A percentile compares a stretch with the other conserved stretches of the same genome.
Conservation (phyloP, 2,888 invertebrate species). For the Drosophila prolongata region DNA sequence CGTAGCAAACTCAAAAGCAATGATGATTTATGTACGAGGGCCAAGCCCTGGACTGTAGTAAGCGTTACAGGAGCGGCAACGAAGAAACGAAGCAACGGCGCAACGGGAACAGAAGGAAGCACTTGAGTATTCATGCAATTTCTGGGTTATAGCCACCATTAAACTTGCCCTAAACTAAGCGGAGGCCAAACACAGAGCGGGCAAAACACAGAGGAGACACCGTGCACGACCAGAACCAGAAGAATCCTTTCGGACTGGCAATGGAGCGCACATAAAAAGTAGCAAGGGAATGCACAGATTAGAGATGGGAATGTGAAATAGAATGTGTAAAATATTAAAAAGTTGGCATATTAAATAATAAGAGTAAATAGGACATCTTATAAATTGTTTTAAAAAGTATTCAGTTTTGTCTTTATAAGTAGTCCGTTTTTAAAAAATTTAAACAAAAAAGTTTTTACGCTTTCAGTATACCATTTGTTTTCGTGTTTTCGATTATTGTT, state of each 20-base stretch:
- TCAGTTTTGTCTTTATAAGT: too few species aligned
- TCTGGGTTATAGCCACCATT: conserved; percentile 77
- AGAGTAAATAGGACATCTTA: background rate
- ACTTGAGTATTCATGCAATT: conserved; percentile 79
- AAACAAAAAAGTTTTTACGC: too few species aligned
- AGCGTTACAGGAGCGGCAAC: conserved; percentile 32
- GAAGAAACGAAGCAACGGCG: background rate
- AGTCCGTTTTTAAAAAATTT: too few species aligned
- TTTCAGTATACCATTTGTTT: too few species aligned
- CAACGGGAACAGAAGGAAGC: conserved; percentile 39
- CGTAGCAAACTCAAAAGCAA: conserved; percentile 71
- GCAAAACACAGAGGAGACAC: conserved; percentile 18
- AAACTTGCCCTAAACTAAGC: conserved; percentile 68
- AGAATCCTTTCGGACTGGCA: conserved; percentile 18
- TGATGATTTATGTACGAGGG: conserved; percentile 77
- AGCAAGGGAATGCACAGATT: conserved; percentile 22
- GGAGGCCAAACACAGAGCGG: conserved; percentile 14
- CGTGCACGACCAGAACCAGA: conserved; percentile 27
- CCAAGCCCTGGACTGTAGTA: conserved; percentile 49
- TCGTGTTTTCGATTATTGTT: too few species aligned
- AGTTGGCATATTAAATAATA: background rate
- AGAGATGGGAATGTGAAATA: conserved; percentile 17
- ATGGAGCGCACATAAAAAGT: conserved; percentile 13
- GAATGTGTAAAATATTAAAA: conserved; percentile 12
- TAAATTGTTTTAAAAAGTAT: background rate